phyloP scores from a whole-genome alignment of 2,888 invertebrate genomes.

The Mamestra brassicae region DNA sequence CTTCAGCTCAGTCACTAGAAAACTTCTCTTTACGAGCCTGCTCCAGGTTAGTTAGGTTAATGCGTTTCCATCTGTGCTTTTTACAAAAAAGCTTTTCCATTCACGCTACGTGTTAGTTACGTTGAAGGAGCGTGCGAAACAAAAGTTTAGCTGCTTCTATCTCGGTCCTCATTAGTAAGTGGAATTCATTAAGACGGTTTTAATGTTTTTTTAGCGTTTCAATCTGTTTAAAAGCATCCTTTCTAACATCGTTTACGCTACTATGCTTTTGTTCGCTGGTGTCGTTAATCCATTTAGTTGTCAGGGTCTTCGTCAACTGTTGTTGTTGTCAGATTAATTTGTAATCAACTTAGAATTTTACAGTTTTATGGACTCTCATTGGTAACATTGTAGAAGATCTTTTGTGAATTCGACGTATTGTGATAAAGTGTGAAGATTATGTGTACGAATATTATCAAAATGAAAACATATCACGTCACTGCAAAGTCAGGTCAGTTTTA shows the following conservation, averaged over 20 bases:
- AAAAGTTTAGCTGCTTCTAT: conserved; percentile 40
- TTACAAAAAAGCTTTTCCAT: conserved; percentile 35
- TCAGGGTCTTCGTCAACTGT: conserved; percentile 1
- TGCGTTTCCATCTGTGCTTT: conserved; percentile 27
- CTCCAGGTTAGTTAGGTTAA: conserved; percentile 43
- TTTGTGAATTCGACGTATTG: not conserved
- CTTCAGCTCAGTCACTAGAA: conserved; percentile 10
- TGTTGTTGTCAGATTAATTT: conserved; percentile 1
- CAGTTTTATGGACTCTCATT: conserved; percentile 5
- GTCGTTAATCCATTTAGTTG: conserved; percentile 26
- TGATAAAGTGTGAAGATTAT: too few species aligned
- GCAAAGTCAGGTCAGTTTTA: too few species aligned
- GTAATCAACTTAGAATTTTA: not conserved
- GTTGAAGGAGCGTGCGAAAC: conserved; percentile 33
- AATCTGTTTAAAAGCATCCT: conserved; percentile 50
- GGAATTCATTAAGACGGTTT: conserved; percentile 44
- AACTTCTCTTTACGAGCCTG: conserved; percentile 15
- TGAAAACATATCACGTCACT: too few species aligned
- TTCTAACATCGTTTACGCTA: conserved; percentile 18
- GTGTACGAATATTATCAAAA: too few species aligned
- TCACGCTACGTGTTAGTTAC: conserved; percentile 29
- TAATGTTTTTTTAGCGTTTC: conserved; percentile 31
- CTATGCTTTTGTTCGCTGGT: conserved; percentile 10
- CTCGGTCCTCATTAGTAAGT: conserved; percentile 38
- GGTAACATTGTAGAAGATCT: not conserved